Base-by-base conservation (phyloP, 2,113 vertebrate genomes). In the Galeopterus variegatus region DNA sequence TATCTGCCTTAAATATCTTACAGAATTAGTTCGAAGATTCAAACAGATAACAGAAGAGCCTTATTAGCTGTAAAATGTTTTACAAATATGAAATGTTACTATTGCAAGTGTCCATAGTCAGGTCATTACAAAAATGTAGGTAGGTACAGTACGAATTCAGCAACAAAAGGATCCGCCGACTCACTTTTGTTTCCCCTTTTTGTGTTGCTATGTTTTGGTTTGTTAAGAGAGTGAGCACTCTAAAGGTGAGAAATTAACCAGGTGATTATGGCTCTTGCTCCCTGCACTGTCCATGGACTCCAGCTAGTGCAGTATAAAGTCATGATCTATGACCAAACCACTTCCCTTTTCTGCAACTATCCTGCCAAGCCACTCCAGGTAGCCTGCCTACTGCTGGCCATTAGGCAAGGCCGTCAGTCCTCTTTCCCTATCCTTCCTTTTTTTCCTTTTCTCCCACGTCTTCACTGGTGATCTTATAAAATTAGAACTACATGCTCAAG, bases 1-100 rank as follows among this genome's bases (percentile, higher is more conserved):
- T 41, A 86, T 56, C 31, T 95, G 64, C 72, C 70, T 93, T 77
- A n/a, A 75, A 52, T 91, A 88, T 48, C 81, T 91, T 94, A 82
- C 1, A 65, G 48, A 90, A 84, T 85, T 76, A 81, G 33, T 67
- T 92, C 41, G 70, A 93, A 64, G 23, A 72, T 75, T 19, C 75
- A 94, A 64, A 64, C 72, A 76, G 54, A 62, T 56, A 81, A 69
- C 60, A 31, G 2, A 54, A 93, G 21, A 82, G 4, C 2, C 33
- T 84, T 80, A 72, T 89, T 75, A 79, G 77, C 26, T 93, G 21
- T 45, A 88, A 83, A 96, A 82, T 62, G 23, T 62, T 80, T 94
- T 64, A 67, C 76, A 88, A 91, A 77, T 82, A 89, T 28, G 24
- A 90, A 95, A 76, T 60, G 36, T 14, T 72, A 56, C 14, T 15